phyloP scores from a whole-genome alignment of 2,797 vertebrate genomes.

The Tarsius wallacei region DNA sequence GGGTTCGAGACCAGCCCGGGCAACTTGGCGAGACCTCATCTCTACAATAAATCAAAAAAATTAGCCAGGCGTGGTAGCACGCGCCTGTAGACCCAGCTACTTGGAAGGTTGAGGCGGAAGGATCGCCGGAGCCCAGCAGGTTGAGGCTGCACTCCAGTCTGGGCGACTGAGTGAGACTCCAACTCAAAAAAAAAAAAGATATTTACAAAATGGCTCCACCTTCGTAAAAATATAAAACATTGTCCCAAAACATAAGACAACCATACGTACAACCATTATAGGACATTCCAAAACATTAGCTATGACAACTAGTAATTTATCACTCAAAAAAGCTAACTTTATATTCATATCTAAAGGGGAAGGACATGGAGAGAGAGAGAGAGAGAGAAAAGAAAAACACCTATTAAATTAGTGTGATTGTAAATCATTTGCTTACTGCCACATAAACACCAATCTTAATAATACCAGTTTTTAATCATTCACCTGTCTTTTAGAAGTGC shows the following conservation, averaged over 20 bases:
- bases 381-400: background rate
- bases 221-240: background rate
- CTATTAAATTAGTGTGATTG: constrained; percentile 11
- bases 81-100: no score
- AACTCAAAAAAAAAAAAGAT: no score
- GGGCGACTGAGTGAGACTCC: no score
- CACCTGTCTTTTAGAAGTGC: background rate
- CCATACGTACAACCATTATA: constrained; percentile 7
- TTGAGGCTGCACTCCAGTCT: no score
- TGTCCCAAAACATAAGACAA: background rate
- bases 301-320: constrained; percentile 43
- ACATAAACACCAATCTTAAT: constrained; percentile 49
- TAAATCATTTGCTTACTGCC: constrained; percentile 27
- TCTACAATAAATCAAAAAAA: no score
- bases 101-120: no score
- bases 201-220: constrained; percentile 35
- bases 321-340: background rate
- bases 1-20: no score
- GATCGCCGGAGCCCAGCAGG: no score
- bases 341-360: constrained; percentile 29
- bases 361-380: constrained; percentile 23
- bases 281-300: constrained; percentile 30
- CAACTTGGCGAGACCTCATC: no score
- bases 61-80: no score
- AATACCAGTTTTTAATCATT: constrained; percentile 45